Evolutionary conservation across 2,797 vertebrate genomes (phyloP), one percentile per base, ranked within the genome.

Genomic region (Hypotaenidia philippensis): DNA sequence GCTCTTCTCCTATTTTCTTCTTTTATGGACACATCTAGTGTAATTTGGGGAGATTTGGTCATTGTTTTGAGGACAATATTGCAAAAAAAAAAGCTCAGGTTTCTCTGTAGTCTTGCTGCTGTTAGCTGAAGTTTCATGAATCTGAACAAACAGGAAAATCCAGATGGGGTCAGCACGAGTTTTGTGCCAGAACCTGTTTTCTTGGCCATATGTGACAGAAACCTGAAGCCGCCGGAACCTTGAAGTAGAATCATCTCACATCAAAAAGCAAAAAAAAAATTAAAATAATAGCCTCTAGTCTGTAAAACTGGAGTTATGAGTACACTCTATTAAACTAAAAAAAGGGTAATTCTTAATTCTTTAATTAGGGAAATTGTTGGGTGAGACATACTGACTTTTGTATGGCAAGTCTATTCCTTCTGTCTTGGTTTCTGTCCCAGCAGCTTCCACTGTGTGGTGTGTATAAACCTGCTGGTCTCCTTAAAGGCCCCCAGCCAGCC

Each of bases 81-180:
- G 22, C 53, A 47, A 34, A 36, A 34, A 53, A 75, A 86, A 75
- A 16, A 40, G 47, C 13, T 84, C 18, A 10, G 68, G 27, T n/a
- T 86, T 64, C 72, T 55, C n/a, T 89, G 55, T 55, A 86, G 61
- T 34, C 41, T 55, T 72, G n/a, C 44, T 93, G 79, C 31, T 91
- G 32, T 47, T 87, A 61, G 36, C 29, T 86, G 44, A 61, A 83
- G 44, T 26, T 75, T 18, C 0, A 0, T 25, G 25, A 64, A 61
- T 82, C 78, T 85, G 65, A 91, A 89, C 78, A 17, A 44, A 78
- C 52, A 89, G 80, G 93, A 93, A 96, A 94, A 92, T 87, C 80
- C 40, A 89, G 78, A 27, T 32, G 38, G 44, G 44, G 22, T 72
- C 31, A 52, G 66, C 25, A 38, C 22, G 29, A 88, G 11, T 82